phyloP scores from a whole-genome alignment of 2,113 vertebrate species.

The Eublepharis macularius region DNA sequence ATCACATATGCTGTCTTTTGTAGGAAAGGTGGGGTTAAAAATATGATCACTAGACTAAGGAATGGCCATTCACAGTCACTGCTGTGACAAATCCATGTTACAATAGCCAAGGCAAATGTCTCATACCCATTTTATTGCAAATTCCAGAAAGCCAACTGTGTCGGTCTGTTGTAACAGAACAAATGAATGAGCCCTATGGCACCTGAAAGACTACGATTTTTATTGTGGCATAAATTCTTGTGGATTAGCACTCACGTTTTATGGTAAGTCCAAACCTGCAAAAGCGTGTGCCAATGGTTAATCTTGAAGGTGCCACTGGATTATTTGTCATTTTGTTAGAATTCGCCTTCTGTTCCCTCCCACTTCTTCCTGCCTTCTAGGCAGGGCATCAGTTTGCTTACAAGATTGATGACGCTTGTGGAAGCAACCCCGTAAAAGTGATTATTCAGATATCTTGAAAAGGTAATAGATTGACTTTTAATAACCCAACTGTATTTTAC shows the following conservation, averaged over 20 bases:
- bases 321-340: neutral
- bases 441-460: conserved; percentile 20
- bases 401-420: conserved; percentile 20
- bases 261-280: too few relatives aligned
- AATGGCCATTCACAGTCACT: too few relatives aligned
- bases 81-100: too few relatives aligned
- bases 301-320: neutral
- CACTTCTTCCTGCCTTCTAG: neutral
- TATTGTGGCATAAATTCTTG: neutral
- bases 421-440: conserved; percentile 2
- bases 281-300: neutral
- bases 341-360: neutral
- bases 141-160: neutral
- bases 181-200: neutral
- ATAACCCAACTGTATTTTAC: conserved; percentile 13
- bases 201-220: neutral
- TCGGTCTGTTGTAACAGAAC: neutral
- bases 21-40: too few relatives aligned
- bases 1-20: too few relatives aligned
- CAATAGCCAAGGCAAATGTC: neutral
- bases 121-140: neutral
- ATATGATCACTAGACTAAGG: too few relatives aligned
- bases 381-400: neutral
- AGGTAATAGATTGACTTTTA: conserved; percentile 22
- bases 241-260: too few relatives aligned